Evolutionary conservation across 2,113 vertebrate genomes (phyloP), one percentile per base, ranked within the genome.

Genomic region (Pterophyllum scalare): DNA sequence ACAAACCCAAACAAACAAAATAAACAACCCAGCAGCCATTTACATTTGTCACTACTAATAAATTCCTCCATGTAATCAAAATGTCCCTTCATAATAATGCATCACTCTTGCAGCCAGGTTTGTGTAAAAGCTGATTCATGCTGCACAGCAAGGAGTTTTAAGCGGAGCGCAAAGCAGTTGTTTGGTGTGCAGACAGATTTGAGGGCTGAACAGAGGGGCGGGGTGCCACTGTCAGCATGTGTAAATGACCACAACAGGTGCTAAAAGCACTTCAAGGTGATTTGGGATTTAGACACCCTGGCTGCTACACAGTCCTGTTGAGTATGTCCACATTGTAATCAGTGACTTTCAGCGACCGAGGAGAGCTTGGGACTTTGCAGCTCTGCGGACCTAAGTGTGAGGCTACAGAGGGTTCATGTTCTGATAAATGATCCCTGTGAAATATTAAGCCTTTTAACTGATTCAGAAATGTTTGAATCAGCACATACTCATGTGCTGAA

Each of bases 181-280:
- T 90, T 77, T 88, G 62, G 76, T 77, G 64, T 11, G 77, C 70
- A 83, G 90, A 89, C 80, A 59, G 79, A 82, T 46, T 76, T 76
- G 7, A 59, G 79, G 79, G 75, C 84, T 80, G 62, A 79, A 86
- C 74, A 54, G 62, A 62, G 67, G 17, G 77, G 4, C 3, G 67
- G 35, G 49, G 70, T 59, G 79, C 56, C 59, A 8, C 77, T 78
- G 90, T 84, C 86, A 33, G 83, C 59, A 3, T 83, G 84, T 62
- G 72, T 79, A 91, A 93, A 91, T 86, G 85, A 89, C 84, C 80
- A 56, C 77, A 43, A 89, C 92, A 94, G 93, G 86, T 93, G 91
- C 90, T 91, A 80, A 81, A 83, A 65, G 80, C 61, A 80, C 86
- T 82, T 91, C 89, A 91, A 91, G 93, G 90, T 94, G 91, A 88